Evolutionary conservation across 2,888 invertebrate genomes (phyloP).

Genomic region (Chromoteleia sp.): DNA sequence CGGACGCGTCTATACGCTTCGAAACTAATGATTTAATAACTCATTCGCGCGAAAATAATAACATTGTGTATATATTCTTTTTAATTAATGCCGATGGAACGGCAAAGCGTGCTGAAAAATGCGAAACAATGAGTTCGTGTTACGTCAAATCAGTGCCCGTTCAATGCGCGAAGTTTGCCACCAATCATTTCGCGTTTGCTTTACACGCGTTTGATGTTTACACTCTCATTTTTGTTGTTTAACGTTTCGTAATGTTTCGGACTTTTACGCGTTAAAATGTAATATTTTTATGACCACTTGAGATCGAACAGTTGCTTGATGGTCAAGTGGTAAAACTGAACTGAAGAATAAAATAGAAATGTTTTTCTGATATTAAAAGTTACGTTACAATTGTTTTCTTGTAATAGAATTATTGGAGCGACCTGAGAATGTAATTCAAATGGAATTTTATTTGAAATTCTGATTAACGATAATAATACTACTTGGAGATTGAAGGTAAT

Average conservation of each 20-base stretch:
- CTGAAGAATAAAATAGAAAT: no score
- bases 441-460: no score
- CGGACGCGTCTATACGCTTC: slow-evolving; percentile 13
- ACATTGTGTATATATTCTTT: slow-evolving; percentile 28
- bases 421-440: no score
- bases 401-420: no score
- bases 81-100: slow-evolving; percentile 50
- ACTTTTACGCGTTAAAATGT: neutral
- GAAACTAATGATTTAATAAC: slow-evolving; percentile 38
- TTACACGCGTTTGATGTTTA: slow-evolving; percentile 29
- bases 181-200: slow-evolving; percentile 50
- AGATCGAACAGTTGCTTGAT: neutral
- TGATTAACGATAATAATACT: no score
- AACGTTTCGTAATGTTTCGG: no score
- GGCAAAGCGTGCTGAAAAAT: slow-evolving; percentile 37
- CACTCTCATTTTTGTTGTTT: neutral
- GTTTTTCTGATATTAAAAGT: no score
- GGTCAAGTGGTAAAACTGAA: no score
- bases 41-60: slow-evolving; percentile 26
- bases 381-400: no score
- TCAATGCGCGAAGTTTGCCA: slow-evolving; percentile 32
- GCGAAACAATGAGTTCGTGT: slow-evolving; percentile 53
- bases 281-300: neutral
- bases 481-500: no score
- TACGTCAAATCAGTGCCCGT: slow-evolving; percentile 38